Conservation (phyloP, 2,888 invertebrate genomes). For the Drosophila cognata region DNA sequence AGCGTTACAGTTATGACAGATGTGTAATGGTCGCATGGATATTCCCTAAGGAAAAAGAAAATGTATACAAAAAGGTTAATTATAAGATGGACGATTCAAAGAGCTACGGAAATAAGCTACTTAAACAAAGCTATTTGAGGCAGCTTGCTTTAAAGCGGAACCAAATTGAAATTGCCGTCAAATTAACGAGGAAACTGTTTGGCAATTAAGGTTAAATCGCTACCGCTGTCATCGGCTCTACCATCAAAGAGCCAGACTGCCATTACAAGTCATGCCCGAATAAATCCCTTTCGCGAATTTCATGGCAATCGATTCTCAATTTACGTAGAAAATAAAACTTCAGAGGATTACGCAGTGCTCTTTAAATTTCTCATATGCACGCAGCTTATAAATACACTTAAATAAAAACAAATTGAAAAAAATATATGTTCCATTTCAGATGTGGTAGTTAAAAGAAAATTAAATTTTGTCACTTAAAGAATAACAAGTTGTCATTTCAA, state of each 20-base stretch:
- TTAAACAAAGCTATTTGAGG: neutral
- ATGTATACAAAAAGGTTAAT: constrained; percentile 6
- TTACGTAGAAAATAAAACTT: constrained; percentile 30
- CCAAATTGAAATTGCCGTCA: neutral
- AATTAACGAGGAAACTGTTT: constrained; percentile 16
- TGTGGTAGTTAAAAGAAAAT: neutral
- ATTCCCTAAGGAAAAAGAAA: constrained; percentile 89
- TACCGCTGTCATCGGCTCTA: constrained; percentile 4
- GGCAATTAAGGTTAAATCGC: constrained; percentile 39
- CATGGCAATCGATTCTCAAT: constrained; percentile 57
- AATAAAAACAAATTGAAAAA: neutral
- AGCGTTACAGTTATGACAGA: constrained; percentile 98
- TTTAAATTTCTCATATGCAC: neutral
- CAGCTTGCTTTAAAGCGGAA: neutral
- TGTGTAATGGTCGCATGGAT: constrained; percentile 98
- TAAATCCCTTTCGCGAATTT: constrained; percentile 17
- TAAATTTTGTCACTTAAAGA: neutral
- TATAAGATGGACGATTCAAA: constrained; percentile 6
- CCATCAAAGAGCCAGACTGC: constrained; percentile 4
- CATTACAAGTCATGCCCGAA: constrained; percentile 1
- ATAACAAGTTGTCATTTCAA: neutral
- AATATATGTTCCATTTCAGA: no score
- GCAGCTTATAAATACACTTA: neutral
- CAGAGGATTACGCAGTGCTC: constrained; percentile 44
- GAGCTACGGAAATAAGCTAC: neutral